These are phyloP conservation scores for Acropora tenuis DNA, from an alignment of 64 coral and sea anemone species.

Conservation along the genomic window DNA sequence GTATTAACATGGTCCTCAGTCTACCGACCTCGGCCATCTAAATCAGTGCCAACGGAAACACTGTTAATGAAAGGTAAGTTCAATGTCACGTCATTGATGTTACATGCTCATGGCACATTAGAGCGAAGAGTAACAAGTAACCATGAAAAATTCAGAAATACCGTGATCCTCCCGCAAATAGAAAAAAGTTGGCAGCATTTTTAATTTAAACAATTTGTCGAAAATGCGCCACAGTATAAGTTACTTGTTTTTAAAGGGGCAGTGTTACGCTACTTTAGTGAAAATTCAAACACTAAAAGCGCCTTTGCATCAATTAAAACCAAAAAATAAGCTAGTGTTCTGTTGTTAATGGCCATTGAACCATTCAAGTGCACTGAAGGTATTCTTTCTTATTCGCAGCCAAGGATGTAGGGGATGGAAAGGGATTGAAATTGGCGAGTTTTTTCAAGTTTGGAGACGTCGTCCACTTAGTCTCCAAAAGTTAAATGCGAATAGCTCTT, in stretches of 20 bases:
- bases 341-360: too few species aligned
- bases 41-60: background rate
- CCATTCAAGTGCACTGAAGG: too few species aligned
- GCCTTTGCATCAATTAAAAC: too few species aligned
- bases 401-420: too few species aligned
- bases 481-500: too few species aligned
- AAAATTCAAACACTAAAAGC: too few species aligned
- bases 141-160: background rate
- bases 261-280: too few species aligned
- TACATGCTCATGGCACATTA: background rate
- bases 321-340: too few species aligned
- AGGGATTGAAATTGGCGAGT: too few species aligned
- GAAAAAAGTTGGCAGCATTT: background rate
- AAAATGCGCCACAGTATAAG: background rate
- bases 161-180: background rate
- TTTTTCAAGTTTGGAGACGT: too few species aligned
- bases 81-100: background rate
- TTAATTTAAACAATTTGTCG: background rate
- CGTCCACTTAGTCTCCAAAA: too few species aligned
- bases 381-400: too few species aligned
- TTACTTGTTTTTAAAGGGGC: background rate
- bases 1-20: background rate
- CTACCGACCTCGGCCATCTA: background rate
- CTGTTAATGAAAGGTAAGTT: background rate
- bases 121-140: background rate